Percentiles rank a stretch among this genome's conserved stretches.
Evolutionary conservation across 2,113 vertebrate genomes (phyloP).

Genomic region (Cygnus buccinator): DNA sequence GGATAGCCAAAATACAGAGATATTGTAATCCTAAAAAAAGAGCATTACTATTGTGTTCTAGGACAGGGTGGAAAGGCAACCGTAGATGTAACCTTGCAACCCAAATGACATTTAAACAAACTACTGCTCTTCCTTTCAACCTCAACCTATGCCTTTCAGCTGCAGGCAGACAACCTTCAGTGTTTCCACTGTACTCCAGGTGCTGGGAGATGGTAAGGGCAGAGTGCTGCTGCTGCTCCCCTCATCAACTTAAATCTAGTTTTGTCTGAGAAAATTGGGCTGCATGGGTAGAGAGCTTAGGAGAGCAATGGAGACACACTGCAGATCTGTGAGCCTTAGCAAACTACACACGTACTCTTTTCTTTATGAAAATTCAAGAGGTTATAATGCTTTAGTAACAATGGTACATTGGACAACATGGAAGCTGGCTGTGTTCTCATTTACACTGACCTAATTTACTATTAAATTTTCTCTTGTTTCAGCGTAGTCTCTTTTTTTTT

Average conservation of each 20-base stretch:
- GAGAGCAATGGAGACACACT: neutral
- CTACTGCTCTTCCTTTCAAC: neutral
- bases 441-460: neutral
- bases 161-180: neutral
- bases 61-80: neutral
- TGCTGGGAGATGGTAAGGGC: neutral
- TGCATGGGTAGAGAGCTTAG: neutral
- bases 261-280: neutral
- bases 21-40: neutral
- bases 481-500: neutral
- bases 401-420: neutral
- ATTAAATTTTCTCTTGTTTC: neutral
- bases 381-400: neutral
- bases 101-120: neutral
- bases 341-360: neutral
- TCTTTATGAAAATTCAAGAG: slow-evolving; percentile 2
- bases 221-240: neutral
- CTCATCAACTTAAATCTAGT: neutral
- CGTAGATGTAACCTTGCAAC: neutral
- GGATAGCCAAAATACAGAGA: neutral
- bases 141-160: neutral
- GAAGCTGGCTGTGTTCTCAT: neutral
- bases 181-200: neutral
- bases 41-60: neutral
- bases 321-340: neutral